Evolutionary conservation across 2,888 invertebrate genomes (phyloP).

Genomic region (Anorthoa munda): DNA sequence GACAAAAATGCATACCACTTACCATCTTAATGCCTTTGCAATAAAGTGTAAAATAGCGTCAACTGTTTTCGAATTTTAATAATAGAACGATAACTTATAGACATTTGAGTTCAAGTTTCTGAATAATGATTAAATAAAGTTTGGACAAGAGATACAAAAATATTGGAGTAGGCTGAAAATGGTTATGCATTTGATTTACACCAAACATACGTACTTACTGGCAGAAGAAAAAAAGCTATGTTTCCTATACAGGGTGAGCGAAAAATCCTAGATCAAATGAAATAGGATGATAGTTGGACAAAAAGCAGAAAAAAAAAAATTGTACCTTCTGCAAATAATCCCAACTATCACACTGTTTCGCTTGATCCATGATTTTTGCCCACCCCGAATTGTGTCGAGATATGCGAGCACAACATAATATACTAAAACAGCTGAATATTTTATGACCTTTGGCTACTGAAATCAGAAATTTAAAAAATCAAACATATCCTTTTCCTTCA

Average conservation of each 20-base stretch:
- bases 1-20: conserved; percentile 16
- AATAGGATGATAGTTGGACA: too few relatives aligned
- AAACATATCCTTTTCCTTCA: background rate
- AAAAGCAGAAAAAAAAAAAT: too few relatives aligned
- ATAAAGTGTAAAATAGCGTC: conserved; percentile 27
- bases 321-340: too few relatives aligned
- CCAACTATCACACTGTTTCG: too few relatives aligned
- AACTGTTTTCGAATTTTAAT: conserved; percentile 2
- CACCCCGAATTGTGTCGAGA: too few relatives aligned
- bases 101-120: conserved; percentile 27
- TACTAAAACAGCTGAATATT: background rate
- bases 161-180: background rate
- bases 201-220: too few relatives aligned
- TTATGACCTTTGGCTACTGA: background rate
- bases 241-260: too few relatives aligned
- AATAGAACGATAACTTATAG: conserved; percentile 8
- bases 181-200: background rate
- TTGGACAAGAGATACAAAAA: background rate
- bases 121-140: conserved; percentile 13
- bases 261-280: too few relatives aligned
- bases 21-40: accelerated
- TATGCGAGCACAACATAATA: too few relatives aligned
- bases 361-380: too few relatives aligned
- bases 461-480: background rate
- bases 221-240: too few relatives aligned